Evolutionary conservation across 2,888 invertebrate genomes (phyloP).

Genomic region (Diloba caeruleocephala): DNA sequence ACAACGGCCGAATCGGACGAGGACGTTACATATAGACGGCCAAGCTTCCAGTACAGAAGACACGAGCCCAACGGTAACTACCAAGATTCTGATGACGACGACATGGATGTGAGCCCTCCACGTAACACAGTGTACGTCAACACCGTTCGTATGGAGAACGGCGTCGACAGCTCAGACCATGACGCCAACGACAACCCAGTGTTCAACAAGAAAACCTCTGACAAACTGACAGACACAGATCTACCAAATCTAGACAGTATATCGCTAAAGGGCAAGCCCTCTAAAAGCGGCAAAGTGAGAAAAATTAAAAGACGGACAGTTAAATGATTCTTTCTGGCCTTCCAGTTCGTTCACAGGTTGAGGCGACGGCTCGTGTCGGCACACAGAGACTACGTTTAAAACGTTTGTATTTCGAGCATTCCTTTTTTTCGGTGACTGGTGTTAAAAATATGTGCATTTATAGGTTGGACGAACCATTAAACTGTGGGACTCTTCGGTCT

Average conservation of each 20-base stretch:
- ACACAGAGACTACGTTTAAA: constrained; percentile 54
- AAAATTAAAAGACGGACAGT: constrained; percentile 77
- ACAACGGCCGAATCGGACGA: constrained; percentile 76
- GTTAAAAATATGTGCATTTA: constrained; percentile 76
- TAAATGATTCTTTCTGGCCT: constrained; percentile 85
- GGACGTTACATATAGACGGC: constrained; percentile 70
- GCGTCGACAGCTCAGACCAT: constrained; percentile 78
- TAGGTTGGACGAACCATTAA: constrained; percentile 40
- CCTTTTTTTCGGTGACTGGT: constrained; percentile 78
- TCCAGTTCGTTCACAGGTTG: constrained; percentile 82
- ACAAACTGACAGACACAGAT: constrained; percentile 65
- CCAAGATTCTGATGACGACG: constrained; percentile 74
- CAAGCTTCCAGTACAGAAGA: constrained; percentile 66
- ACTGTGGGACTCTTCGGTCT: constrained; percentile 53
- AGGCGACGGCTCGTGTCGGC: constrained; percentile 62
- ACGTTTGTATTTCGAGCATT: constrained; percentile 65
- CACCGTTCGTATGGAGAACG: constrained; percentile 76
- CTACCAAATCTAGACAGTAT: constrained; percentile 78
- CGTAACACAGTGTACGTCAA: constrained; percentile 59
- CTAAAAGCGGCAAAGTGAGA: constrained; percentile 76
- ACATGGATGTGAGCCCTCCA: constrained; percentile 68
- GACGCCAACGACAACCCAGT: constrained; percentile 79
- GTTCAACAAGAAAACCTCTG: constrained; percentile 39
- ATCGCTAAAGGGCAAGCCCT: constrained; percentile 73
- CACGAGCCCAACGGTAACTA: constrained; percentile 79